Conservation (phyloP, 1,140 invertebrate species). For the Cheumatopsyche charites region DNA sequence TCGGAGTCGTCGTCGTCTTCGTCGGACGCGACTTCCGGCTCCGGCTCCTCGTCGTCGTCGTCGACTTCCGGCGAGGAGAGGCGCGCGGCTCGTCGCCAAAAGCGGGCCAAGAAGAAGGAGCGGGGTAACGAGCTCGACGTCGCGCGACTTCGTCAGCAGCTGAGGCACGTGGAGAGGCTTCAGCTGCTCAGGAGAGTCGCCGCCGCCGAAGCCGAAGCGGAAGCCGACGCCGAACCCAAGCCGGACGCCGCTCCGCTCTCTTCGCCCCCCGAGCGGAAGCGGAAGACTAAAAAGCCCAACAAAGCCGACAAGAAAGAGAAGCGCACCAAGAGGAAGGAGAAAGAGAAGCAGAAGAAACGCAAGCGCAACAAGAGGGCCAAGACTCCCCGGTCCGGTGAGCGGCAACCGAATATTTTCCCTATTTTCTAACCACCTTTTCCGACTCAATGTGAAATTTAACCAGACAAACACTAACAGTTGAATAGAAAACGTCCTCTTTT, state of each 20-base stretch:
- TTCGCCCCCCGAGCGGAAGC: no score
- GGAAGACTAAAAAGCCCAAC: no score
- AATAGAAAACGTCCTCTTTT: no score
- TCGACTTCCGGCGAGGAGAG: neutral
- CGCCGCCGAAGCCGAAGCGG: neutral
- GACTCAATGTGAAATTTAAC: no score
- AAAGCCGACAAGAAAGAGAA: neutral
- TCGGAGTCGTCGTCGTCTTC: neutral
- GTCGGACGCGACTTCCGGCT: neutral
- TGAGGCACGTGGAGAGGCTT: neutral
- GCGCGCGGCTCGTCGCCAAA: no score
- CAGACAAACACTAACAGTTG: no score
- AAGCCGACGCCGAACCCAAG: neutral
- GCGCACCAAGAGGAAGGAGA: neutral
- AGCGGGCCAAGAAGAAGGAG: neutral
- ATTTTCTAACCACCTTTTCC: no score
- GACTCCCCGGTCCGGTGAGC: neutral
- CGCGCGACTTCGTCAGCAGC: neutral
- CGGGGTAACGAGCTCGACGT: neutral
- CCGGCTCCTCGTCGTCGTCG: neutral
- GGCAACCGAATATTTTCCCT: neutral
- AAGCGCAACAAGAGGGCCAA: neutral
- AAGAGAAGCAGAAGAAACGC: neutral
- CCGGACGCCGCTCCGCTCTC: no score
- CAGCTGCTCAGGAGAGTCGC: neutral